Conservation (phyloP, 2,797 vertebrate species). For the Sebastes kiyomatsui region DNA sequence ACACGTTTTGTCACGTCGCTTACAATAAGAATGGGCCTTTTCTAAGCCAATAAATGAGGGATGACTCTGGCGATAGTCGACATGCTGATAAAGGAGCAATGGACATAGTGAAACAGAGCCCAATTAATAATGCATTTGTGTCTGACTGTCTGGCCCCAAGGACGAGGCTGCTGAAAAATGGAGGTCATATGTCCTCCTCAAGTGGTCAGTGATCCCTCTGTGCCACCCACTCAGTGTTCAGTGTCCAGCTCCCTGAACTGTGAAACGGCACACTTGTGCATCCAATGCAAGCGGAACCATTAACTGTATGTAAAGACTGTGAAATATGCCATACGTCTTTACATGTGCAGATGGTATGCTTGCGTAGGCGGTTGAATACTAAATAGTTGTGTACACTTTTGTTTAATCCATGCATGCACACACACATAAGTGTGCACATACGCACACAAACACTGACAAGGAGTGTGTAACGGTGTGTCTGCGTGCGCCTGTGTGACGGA, state of each 20-base stretch:
- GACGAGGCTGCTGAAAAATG: constrained; percentile 73
- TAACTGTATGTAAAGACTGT: constrained; percentile 28
- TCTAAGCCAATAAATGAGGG: constrained; percentile 68
- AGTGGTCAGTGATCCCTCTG: constrained; percentile 71
- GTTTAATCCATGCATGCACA: background rate
- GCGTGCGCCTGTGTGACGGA: constrained; percentile 81
- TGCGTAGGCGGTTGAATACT: background rate
- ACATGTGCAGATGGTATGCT: background rate
- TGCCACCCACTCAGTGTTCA: constrained; percentile 66
- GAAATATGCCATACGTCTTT: background rate
- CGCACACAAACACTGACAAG: constrained; percentile 5
- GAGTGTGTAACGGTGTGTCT: constrained; percentile 51
- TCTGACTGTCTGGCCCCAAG: constrained; percentile 80
- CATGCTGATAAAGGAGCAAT: constrained; percentile 78
- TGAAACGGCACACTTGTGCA: constrained; percentile 22
- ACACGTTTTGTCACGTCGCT: constrained; percentile 34
- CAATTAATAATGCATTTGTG: constrained; percentile 84
- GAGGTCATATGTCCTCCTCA: constrained; percentile 74
- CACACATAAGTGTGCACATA: background rate
- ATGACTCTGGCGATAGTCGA: constrained; percentile 64
- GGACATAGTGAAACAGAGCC: constrained; percentile 77
- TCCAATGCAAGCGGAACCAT: background rate
- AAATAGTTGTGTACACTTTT: constrained; percentile 16
- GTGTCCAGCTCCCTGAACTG: constrained; percentile 27
- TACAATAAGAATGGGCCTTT: constrained; percentile 48